Percentiles rank a stretch among this genome's conserved stretches.
Evolutionary conservation across 2,888 invertebrate species (phyloP).

Genomic region (Ceramica pisi): DNA sequence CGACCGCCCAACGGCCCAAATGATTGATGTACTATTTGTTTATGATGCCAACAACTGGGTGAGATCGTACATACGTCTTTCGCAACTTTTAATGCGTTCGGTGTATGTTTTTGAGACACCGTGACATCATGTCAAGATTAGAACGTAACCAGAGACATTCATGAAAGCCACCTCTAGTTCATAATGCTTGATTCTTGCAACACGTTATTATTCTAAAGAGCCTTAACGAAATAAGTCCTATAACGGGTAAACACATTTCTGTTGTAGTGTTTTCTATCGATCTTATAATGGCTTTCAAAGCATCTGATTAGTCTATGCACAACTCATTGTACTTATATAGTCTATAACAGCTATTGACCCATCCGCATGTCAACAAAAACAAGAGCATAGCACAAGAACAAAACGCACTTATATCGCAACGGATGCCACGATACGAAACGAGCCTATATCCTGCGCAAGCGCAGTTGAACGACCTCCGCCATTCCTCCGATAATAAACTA

Average conservation of each 20-base stretch:
- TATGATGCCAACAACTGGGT: conserved; percentile 50
- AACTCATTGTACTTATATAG: conserved; percentile 30
- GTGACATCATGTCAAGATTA: conserved; percentile 40
- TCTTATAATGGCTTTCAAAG: not conserved
- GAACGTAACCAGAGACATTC: conserved; percentile 9
- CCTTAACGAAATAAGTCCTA: not conserved
- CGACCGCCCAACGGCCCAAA: conserved; percentile 44
- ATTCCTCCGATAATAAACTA: conserved; percentile 74
- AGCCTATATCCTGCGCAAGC: conserved; percentile 78
- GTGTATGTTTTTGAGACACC: conserved; percentile 22
- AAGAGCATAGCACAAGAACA: conserved; percentile 57
- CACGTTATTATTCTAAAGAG: not conserved
- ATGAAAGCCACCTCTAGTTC: not conserved
- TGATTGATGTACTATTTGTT: conserved; percentile 63
- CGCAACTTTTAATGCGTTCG: conserved; percentile 56
- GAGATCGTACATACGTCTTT: conserved; percentile 49
- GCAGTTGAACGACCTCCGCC: conserved; percentile 76
- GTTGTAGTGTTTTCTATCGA: not conserved
- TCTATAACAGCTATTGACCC: conserved; percentile 36
- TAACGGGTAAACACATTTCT: not conserved
- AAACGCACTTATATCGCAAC: conserved; percentile 75
- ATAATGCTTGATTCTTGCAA: not conserved
- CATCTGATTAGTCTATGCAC: conserved; percentile 18
- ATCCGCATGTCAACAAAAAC: conserved; percentile 46
- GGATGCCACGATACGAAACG: conserved; percentile 80